Evolutionary conservation across 2,797 vertebrate species (phyloP), one percentile per base, ranked within the genome.

Genomic region (Poeciliopsis infans): DNA sequence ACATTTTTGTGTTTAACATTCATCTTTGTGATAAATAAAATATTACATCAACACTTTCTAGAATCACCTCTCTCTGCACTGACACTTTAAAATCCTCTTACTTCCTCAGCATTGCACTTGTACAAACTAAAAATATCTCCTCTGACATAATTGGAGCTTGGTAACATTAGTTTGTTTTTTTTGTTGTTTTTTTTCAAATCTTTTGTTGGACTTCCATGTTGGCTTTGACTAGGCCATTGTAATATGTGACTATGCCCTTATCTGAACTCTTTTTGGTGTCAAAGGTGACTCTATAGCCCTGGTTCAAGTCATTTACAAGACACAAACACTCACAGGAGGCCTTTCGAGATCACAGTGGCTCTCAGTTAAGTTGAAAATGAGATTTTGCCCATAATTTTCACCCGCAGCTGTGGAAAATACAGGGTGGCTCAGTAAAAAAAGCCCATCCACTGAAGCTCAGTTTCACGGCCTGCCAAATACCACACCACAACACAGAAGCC

Each of bases 351-450:
- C 49, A 31, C 1, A 23, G 23, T 53, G 51, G 10, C 23, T 53
- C 49, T 69, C 39, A 28, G 16, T 69, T 41, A 39, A 68, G 39
- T 68, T 12, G 4, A 70, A 69, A 43, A 25, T 15, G 4, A 41
- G 23, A 69, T 68, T 69, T 55, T 15, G 11, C 28, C 12, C 31
- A 28, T 33, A 33, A 49, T 41, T 73, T 33, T 74, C 74, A 64
- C 75, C 72, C 8, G 31, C 5, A 11, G 16, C 47, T 15, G 11
- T 23, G 5, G 23, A 53, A 33, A 39, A 76, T 33, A 25, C 33
- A 76, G 66, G 74, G 25, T 12, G 64, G 74, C 49, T 82, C 59
- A 36, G 61, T 82, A 68, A 47, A 53, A 53, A 53, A 78, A 73
- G 33, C 46, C 43, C 10, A 61, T 46, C 69, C 69, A 75, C 43